These are phyloP conservation scores for Rhodeus uyekii DNA, from an alignment of 2,797 vertebrate species.

Conservation along the genomic window DNA sequence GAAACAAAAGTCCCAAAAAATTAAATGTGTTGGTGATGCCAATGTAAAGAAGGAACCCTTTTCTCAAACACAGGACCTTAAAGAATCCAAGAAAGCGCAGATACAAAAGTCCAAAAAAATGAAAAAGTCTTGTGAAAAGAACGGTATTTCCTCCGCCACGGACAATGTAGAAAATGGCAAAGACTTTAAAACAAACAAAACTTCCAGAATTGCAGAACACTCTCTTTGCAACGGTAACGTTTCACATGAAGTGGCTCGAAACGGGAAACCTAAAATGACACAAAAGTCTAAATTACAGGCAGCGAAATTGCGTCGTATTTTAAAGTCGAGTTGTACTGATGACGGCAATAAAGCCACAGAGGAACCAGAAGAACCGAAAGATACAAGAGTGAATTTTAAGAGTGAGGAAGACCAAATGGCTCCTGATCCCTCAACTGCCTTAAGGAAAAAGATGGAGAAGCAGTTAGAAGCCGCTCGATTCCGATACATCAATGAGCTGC, in stretches of 20 bases:
- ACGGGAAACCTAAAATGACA: slow-evolving; percentile 55
- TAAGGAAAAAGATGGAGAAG: slow-evolving; percentile 84
- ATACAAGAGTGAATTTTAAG: not conserved
- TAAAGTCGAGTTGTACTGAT: slow-evolving; percentile 42
- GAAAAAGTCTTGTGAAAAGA: slow-evolving; percentile 31
- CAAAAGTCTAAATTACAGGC: slow-evolving; percentile 35
- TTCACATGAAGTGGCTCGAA: slow-evolving; percentile 15
- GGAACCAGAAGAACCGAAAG: slow-evolving; percentile 17
- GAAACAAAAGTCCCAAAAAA: not conserved
- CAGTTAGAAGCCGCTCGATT: slow-evolving; percentile 86
- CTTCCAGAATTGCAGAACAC: slow-evolving; percentile 11
- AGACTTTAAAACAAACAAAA: not conserved
- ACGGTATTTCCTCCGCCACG: not conserved
- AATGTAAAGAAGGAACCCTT: not conserved
- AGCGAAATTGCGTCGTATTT: slow-evolving; percentile 67
- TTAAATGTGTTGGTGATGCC: not conserved
- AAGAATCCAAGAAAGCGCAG: slow-evolving; percentile 5
- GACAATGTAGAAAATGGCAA: slow-evolving; percentile 39
- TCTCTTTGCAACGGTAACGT: not conserved
- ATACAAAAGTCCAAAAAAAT: slow-evolving; percentile 1
- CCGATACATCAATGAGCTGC: slow-evolving; percentile 88
- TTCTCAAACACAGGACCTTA: not conserved
- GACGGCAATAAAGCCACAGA: not conserved
- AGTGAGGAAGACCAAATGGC: slow-evolving; percentile 14
- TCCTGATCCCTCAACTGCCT: slow-evolving; percentile 65